Evolutionary conservation across 2,888 invertebrate species (phyloP), one percentile per base, ranked within the genome.

Genomic region (Andrena fulva): DNA sequence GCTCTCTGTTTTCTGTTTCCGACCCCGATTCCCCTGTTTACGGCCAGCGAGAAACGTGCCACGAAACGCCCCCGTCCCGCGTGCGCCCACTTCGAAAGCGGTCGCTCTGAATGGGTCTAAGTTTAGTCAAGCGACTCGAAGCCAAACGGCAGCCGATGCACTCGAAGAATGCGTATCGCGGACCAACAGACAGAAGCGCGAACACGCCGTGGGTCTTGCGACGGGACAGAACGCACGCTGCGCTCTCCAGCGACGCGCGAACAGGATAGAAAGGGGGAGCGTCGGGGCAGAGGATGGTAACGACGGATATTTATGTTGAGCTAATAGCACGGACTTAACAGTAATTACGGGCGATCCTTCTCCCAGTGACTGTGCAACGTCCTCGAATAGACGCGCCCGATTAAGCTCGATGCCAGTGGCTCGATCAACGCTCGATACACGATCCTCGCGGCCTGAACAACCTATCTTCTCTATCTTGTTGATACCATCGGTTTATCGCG

Each of bases 21-120:
- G 54, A 56, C 29, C 42, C 52, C 64, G 77, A 52, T 66, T 67
- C 75, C 27, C 48, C 77, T 81, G 71, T 82, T 81, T 81, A 75
- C 76, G 52, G 68, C 56, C 68, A 68, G 10, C 33, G 59, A 52
- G 82, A 78, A 85, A 80, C 82, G 87, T 75, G 85, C 74, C 78
- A 81, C 74, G 79, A 69, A 71, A 73, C 74, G 54, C 77, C 62
- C 67, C 75, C 70, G 72, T 31, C 31, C 66, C 71, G 69, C 75
- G 84, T 79, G 66, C 78, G 77, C 73, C 88, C 86, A 83, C 89
- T 78, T 84, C 71, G 69, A 77, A 42, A 54, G 27, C 80, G 85
- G 66, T 82, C 69, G 88, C 90, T 86, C 90, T 90, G 89, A 91
- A 91, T 91, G 90, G 87, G 80, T 84, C 90, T 91, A 89, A 89